A percentile compares a stretch with the other conserved stretches of the same genome.
Evolutionary conservation across 2,888 invertebrate genomes (phyloP).

Genomic region (Cantharis flavilabris): DNA sequence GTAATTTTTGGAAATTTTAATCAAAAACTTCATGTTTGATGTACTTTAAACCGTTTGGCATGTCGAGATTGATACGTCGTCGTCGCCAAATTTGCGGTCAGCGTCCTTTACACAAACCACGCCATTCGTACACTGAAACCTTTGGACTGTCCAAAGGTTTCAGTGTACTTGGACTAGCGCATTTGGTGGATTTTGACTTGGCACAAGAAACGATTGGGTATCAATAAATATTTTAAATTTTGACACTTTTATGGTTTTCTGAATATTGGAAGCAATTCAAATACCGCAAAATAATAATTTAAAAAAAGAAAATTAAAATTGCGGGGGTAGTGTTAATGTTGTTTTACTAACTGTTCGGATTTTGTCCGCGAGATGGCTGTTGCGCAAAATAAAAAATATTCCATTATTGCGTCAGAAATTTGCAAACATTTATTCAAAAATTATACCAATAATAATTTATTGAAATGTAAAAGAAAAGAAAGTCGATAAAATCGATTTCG

Average conservation of each 20-base stretch:
- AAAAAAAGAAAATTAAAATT: too few relatives aligned
- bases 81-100: not conserved
- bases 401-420: not conserved
- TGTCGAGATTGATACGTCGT: not conserved
- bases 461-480: not conserved
- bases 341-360: not conserved
- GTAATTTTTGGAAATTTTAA: not conserved
- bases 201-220: too few relatives aligned
- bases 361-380: not conserved
- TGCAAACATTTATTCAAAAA: not conserved
- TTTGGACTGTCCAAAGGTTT: too few relatives aligned
- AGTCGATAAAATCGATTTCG: not conserved
- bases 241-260: not conserved
- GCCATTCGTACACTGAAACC: not conserved
- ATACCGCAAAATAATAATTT: too few relatives aligned
- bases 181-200: too few relatives aligned
- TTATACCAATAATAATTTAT: not conserved
- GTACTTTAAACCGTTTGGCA: not conserved
- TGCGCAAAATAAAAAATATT: not conserved
- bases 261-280: not conserved
- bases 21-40: not conserved
- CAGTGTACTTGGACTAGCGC: too few relatives aligned
- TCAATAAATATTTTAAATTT: too few relatives aligned
- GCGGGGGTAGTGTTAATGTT: too few relatives aligned
- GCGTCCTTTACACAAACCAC: not conserved